Evolutionary conservation across 2,888 invertebrate species (phyloP), one percentile per base, ranked within the genome.

Genomic region (Nomada hirtipes): DNA sequence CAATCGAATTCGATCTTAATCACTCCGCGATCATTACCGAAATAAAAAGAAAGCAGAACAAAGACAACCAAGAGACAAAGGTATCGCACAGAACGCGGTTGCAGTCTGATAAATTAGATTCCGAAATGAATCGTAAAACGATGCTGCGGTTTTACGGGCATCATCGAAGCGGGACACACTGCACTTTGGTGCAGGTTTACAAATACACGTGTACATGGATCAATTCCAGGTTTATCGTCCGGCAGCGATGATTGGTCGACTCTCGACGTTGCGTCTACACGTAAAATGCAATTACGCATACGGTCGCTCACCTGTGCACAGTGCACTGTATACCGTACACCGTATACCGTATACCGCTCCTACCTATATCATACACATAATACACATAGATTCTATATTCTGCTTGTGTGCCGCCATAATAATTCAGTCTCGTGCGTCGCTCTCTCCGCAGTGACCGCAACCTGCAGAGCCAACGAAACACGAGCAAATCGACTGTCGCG

Each of bases 221-320:
- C 90, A 90, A 91, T 91, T 90, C 81, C 77, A 82, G 87, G 87
- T 91, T 90, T 89, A 91, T 91, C 89, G 86, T 85, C 55, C 71
- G 74, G 55, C 76, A 71, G 52, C 74, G 72, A 63, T 76, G 88
- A 88, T 85, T 83, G 88, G 83, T 64, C 80, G 82, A 63, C 29
- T 67, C 69, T 36, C 55, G 57, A 44, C 47, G 77, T 60, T 67
- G 64, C 55, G 63, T 76, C 52, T 63, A 61, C 59, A 72, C 57
- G 80, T 77, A 57, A 82, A 76, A 71, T 65, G 59, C 72, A 64
- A 57, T 50, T 70, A 55, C 68, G 61, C 44, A 68, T 61, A 75
- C 50, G 26, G 10, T 42, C 50, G 50, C 55, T 70, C 55, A 57
- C 59, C 47, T 13, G 42, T n/a, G 4, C 55, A 23, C 47, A 10